Evolutionary conservation across 2,888 invertebrate species (phyloP).

Genomic region (Anorthoa munda): DNA sequence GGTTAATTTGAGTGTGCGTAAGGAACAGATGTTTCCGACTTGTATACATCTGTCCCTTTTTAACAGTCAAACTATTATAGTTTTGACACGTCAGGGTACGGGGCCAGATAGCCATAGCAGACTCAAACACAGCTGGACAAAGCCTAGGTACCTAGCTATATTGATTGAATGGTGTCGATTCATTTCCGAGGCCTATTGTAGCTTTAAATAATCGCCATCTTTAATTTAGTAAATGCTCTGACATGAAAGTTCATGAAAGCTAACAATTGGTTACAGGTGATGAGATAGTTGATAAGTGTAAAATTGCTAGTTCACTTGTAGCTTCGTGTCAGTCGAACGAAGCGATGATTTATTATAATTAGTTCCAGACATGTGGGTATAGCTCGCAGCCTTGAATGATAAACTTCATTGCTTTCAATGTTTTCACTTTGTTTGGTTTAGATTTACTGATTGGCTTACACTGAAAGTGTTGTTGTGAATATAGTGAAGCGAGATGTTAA

Average conservation of each 20-base stretch:
- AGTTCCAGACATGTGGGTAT: conserved; percentile 43
- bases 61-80: too few relatives aligned
- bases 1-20: too few relatives aligned
- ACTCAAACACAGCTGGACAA: too few relatives aligned
- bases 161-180: background rate
- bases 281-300: conserved; percentile 42
- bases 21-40: too few relatives aligned
- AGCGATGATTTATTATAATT: conserved; percentile 49
- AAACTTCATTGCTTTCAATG: conserved; percentile 18
- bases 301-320: conserved; percentile 48
- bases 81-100: too few relatives aligned
- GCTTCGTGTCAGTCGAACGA: conserved; percentile 27
- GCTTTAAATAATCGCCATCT: conserved; percentile 25
- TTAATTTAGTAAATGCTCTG: conserved; percentile 45
- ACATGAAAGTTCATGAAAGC: conserved; percentile 55
- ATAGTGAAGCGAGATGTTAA: background rate
- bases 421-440: conserved; percentile 31
- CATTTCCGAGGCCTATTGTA: conserved; percentile 48
- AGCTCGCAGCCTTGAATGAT: conserved; percentile 28
- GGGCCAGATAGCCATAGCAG: too few relatives aligned
- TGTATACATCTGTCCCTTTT: too few relatives aligned
- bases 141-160: too few relatives aligned
- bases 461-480: background rate
- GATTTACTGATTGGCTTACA: background rate
- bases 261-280: conserved; percentile 31